Evolutionary conservation across 2,113 vertebrate species (phyloP).

Genomic region (Paradoxurus hermaphroditus): DNA sequence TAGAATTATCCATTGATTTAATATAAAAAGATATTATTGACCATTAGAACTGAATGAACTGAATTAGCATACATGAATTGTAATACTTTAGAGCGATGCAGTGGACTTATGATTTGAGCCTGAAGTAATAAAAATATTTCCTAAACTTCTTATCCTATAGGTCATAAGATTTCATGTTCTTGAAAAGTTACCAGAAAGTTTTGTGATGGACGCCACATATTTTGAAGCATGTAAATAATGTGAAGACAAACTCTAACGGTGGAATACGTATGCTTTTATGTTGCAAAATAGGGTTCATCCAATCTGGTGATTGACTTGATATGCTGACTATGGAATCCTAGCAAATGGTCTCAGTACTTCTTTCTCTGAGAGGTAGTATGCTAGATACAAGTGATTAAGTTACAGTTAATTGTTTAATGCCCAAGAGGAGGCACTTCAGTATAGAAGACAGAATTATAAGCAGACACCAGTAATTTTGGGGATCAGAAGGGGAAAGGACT

Average conservation of each 20-base stretch:
- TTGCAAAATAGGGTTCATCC: neutral
- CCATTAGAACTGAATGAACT: neutral
- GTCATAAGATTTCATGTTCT: neutral
- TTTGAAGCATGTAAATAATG: neutral
- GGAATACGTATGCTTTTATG: neutral
- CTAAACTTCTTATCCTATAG: neutral
- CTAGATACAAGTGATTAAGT: neutral
- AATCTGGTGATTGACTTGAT: neutral
- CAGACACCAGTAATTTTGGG: neutral
- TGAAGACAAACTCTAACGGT: neutral
- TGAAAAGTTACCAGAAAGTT: neutral
- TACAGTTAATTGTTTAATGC: neutral
- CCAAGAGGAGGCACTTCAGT: neutral
- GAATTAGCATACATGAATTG: neutral
- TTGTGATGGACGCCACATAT: neutral
- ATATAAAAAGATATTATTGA: neutral
- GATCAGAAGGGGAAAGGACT: neutral
- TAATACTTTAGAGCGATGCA: neutral
- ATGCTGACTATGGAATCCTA: neutral
- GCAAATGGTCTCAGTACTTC: neutral
- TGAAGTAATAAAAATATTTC: neutral
- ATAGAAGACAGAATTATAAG: neutral
- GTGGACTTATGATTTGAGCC: neutral
- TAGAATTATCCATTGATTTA: neutral
- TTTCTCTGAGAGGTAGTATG: neutral